A percentile compares a stretch with the other conserved stretches of the same genome.
phyloP scores from a whole-genome alignment of 2,888 invertebrate species.

The Clostera curtula region DNA sequence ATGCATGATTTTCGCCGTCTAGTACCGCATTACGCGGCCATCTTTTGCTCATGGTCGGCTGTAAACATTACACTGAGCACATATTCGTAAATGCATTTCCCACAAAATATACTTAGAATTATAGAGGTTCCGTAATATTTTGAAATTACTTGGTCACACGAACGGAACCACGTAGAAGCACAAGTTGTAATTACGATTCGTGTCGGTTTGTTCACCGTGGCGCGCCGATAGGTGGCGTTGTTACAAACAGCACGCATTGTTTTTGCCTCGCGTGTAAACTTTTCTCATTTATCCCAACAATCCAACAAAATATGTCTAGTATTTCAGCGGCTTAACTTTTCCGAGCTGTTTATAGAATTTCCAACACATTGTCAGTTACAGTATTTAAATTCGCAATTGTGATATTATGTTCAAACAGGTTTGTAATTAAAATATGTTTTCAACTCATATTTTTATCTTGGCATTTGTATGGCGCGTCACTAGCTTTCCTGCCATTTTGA shows the following conservation, averaged over 20 bases:
- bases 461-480: too few species aligned
- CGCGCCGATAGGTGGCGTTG: constrained; percentile 31
- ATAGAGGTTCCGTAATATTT: constrained; percentile 6
- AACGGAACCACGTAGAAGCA: constrained; percentile 30
- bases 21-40: too few species aligned
- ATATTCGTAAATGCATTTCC: neutral
- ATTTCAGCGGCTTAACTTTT: constrained; percentile 26
- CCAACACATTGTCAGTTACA: constrained; percentile 15
- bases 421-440: too few species aligned
- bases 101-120: constrained; percentile 1
- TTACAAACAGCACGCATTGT: constrained; percentile 33
- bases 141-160: constrained; percentile 4
- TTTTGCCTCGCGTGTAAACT: constrained; percentile 30
- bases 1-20: too few species aligned
- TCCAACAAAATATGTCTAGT: constrained; percentile 34
- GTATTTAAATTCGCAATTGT: constrained; percentile 21
- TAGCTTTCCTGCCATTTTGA: too few species aligned
- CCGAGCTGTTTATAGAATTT: constrained; percentile 19
- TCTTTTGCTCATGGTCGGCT: too few species aligned
- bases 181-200: constrained; percentile 34
- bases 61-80: too few species aligned
- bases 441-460: too few species aligned
- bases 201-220: constrained; percentile 27
- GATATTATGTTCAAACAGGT: constrained; percentile 6
- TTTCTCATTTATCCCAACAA: constrained; percentile 43